These are phyloP conservation scores for Habrosyne pyritoides DNA, from an alignment of 2,888 invertebrate species.

Conservation along the genomic window DNA sequence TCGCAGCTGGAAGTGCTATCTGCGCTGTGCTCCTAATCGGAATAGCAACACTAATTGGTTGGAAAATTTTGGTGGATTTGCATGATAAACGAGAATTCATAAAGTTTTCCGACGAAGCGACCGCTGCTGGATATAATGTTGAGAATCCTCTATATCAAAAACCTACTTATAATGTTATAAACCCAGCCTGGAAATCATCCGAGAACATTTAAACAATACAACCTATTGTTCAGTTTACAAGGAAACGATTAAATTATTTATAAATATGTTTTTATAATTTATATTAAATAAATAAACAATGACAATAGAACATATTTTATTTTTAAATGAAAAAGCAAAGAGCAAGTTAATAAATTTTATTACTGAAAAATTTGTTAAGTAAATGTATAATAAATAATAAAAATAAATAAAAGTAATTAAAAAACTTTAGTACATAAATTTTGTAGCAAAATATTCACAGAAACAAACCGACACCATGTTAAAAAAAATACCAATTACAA, in stretches of 20 bases:
- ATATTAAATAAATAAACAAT: neutral
- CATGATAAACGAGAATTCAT: constrained; percentile 63
- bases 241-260: neutral
- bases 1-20: constrained; percentile 55
- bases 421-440: constrained; percentile 42
- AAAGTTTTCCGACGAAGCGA: constrained; percentile 52
- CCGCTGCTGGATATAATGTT: constrained; percentile 49
- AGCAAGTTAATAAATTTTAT: constrained; percentile 38
- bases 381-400: constrained; percentile 47
- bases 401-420: constrained; percentile 40
- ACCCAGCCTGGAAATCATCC: constrained; percentile 44
- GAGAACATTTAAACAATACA: neutral
- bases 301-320: constrained; percentile 18
- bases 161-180: constrained; percentile 47
- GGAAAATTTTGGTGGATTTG: constrained; percentile 62
- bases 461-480: constrained; percentile 32
- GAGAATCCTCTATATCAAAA: constrained; percentile 53
- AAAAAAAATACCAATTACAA: neutral
- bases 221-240: neutral
- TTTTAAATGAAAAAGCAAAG: constrained; percentile 9
- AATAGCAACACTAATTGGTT: constrained; percentile 55
- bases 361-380: constrained; percentile 40
- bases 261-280: neutral
- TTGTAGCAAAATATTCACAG: constrained; percentile 31
- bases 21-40: constrained; percentile 62